Conservation (phyloP, 2,888 invertebrate genomes). For the Cataglyphis albicans region DNA sequence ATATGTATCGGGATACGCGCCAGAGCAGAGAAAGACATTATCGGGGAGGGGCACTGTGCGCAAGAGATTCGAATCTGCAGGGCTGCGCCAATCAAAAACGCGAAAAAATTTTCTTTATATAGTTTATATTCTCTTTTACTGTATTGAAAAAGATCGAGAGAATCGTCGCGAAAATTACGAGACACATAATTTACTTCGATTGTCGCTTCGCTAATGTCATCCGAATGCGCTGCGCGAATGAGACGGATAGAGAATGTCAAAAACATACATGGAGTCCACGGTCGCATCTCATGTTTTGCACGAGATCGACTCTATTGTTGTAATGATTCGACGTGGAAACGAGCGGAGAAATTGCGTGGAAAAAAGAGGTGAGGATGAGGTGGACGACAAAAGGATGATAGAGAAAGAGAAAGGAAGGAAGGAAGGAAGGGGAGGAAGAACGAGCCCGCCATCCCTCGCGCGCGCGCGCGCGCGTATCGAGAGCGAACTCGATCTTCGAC, state of each 20-base stretch:
- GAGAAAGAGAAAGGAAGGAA: slow-evolving; percentile 30
- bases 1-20: slow-evolving; percentile 42
- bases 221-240: background rate
- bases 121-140: background rate
- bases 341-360: slow-evolving; percentile 20
- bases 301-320: slow-evolving; percentile 52
- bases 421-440: slow-evolving; percentile 13
- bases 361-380: slow-evolving; percentile 4
- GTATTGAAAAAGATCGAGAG: background rate
- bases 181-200: background rate
- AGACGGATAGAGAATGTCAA: background rate
- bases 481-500: slow-evolving; percentile 82
- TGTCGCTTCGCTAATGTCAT: background rate
- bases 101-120: slow-evolving; percentile 5
- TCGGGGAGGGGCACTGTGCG: slow-evolving; percentile 62
- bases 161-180: background rate
- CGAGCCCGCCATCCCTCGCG: slow-evolving; percentile 58
- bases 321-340: slow-evolving; percentile 38
- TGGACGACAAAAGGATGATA: slow-evolving; percentile 31
- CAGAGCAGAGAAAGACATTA: slow-evolving; percentile 68
- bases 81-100: slow-evolving; percentile 48
- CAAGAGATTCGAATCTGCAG: slow-evolving; percentile 72
- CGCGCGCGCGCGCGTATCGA: slow-evolving; percentile 68
- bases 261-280: background rate
- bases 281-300: slow-evolving; percentile 7